These are phyloP conservation scores for Ametastegia equiseti DNA, from an alignment of 2,888 invertebrate species.

Conservation along the genomic window DNA sequence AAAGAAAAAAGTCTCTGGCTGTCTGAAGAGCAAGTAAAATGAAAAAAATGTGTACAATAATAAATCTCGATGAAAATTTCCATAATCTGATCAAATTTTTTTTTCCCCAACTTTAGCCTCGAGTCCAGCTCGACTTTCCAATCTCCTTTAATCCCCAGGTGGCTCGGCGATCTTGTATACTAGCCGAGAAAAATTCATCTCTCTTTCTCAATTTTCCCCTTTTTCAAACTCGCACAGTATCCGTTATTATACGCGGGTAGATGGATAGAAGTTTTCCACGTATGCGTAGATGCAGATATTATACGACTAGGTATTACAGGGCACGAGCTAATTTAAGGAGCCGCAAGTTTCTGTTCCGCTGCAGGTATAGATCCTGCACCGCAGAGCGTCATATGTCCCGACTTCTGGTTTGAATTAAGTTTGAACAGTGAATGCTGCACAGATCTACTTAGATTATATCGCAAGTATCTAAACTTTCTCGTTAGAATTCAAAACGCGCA, in stretches of 20 bases:
- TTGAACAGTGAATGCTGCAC: slow-evolving; percentile 14
- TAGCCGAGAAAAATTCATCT: neutral
- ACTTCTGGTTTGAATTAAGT: slow-evolving; percentile 13
- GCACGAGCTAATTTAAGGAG: neutral
- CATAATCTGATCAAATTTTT: slow-evolving; percentile 10
- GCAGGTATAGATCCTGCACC: neutral
- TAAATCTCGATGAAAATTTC: slow-evolving; percentile 1
- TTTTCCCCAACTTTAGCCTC: neutral
- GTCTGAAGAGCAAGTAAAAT: neutral
- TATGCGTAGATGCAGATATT: neutral
- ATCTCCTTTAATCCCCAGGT: slow-evolving; percentile 4
- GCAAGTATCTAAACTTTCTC: slow-evolving; percentile 12
- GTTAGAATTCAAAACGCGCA: slow-evolving; percentile 16
- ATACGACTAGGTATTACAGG: neutral
- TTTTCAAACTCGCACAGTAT: neutral
- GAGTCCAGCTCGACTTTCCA: slow-evolving; percentile 5
- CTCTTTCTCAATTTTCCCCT: neutral
- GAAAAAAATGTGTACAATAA: neutral
- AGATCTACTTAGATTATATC: slow-evolving; percentile 13
- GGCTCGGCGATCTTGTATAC: neutral
- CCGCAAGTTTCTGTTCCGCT: neutral
- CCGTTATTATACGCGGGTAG: neutral
- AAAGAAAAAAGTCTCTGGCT: too few relatives aligned
- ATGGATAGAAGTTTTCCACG: too few relatives aligned
- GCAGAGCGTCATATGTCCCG: neutral